Conservation (phyloP, 2,888 invertebrate genomes). For the Parnassius mnemosyne region DNA sequence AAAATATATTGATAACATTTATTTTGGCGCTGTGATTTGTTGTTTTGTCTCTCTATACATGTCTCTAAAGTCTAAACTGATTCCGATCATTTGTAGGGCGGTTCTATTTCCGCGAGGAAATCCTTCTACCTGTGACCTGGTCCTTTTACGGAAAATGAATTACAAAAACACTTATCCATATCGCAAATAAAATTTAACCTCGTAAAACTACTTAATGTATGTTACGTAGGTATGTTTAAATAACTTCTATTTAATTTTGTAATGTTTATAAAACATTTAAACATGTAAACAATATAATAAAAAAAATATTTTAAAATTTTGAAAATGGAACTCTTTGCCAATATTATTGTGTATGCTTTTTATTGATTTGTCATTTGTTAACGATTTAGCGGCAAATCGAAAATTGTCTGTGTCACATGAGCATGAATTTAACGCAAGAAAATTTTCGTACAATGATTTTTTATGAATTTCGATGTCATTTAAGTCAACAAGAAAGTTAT, state of each 20-base stretch:
- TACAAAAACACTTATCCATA: conserved; percentile 18
- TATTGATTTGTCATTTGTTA: too few relatives aligned
- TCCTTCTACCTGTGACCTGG: conserved; percentile 47
- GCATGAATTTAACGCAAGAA: too few relatives aligned
- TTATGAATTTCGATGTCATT: too few relatives aligned
- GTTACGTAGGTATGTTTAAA: neutral
- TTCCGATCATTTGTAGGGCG: conserved; percentile 25
- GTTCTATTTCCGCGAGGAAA: conserved; percentile 49
- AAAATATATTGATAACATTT: neutral
- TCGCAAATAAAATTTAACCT: conserved; percentile 12
- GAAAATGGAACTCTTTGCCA: too few relatives aligned
- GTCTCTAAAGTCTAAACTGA: conserved; percentile 26
- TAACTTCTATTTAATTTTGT: neutral
- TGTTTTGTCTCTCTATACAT: conserved; percentile 27
- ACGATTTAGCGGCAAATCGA: too few relatives aligned
- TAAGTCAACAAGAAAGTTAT: too few relatives aligned
- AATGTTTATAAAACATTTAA: too few relatives aligned
- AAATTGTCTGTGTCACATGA: too few relatives aligned
- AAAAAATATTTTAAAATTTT: too few relatives aligned
- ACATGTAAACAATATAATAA: too few relatives aligned
- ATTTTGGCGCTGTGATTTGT: neutral
- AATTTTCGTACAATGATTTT: too few relatives aligned
- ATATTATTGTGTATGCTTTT: too few relatives aligned
- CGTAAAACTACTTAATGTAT: neutral
- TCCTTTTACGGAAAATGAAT: conserved; percentile 43